These are phyloP conservation scores for Enteromius thamalakanensis DNA, from an alignment of 2,797 vertebrate species.

Conservation along the genomic window DNA sequence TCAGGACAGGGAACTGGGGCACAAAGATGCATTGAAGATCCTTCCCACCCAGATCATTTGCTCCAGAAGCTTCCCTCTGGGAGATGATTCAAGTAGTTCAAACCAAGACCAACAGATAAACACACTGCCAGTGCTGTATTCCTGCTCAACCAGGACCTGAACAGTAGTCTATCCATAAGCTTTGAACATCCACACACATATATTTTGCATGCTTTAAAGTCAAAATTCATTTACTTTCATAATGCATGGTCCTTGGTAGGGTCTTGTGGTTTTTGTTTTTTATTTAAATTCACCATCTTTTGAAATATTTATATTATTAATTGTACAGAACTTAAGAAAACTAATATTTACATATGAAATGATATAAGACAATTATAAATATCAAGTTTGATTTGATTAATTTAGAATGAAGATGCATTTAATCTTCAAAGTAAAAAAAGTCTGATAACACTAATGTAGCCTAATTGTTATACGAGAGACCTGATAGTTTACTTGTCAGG, in stretches of 20 bases:
- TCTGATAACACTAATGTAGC: not conserved
- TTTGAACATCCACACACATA: not conserved
- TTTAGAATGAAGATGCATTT: not conserved
- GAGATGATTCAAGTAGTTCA: not conserved
- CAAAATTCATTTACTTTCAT: not conserved
- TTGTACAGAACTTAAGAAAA: not conserved
- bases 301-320: not conserved
- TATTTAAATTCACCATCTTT: not conserved
- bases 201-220: not conserved
- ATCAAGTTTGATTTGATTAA: not conserved
- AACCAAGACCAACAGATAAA: not conserved
- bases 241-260: not conserved
- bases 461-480: not conserved
- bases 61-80: not conserved
- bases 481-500: not conserved
- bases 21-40: not conserved
- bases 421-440: not conserved
- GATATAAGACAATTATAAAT: not conserved
- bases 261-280: not conserved
- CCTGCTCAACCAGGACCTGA: not conserved
- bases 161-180: not conserved
- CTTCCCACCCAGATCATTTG: not conserved
- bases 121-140: no score
- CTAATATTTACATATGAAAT: not conserved
- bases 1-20: not conserved